Evolutionary conservation across 92 coral and sea anemone genomes (phyloP), one percentile per base, ranked within the genome.

Genomic region (Porites evermanni): DNA sequence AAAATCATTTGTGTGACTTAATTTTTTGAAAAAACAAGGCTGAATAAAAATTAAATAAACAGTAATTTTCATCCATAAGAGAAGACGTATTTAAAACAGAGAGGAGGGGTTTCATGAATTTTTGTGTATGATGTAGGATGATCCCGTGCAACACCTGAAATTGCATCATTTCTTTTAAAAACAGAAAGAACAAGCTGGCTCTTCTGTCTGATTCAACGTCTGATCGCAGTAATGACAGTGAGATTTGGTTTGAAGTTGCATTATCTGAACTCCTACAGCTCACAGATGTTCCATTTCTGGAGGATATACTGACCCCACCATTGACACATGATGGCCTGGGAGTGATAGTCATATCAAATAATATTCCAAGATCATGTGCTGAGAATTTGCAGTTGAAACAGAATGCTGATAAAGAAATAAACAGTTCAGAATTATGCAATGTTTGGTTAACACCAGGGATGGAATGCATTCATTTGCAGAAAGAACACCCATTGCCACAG

Each of bases 281-380:
- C 66, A 74, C 95, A 8, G 98, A 97, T 8, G 72, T 92, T 38
- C 89, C 93, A 12, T 95, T 82, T 84, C 92, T 97, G n/a, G 99
- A 97, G 52, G 94, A 91, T 4, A 65, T 83, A 74, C 32, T 83
- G 79, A 56, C 80, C 9, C 51, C 64, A 4, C 38, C 80, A 63
- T 14, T 64, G 20, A 21, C 72, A 64, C 73, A 74, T 52, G 52
- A 61, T 20, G 54, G 64, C 4, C 24, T 19, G 4, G 87, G 74
- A 74, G 83, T 85, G 23, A 61, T 80, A n/a, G 78, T 84, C 24
- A 86, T 78, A 24, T 38, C 70, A 59, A 75, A 70, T 74, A 58
- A 52, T 12, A 44, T 67, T 12, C 65, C 53, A 4, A 67, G 70
- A 12, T 75, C 74, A 8, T 68, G 83, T 20, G 50, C 54, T 23